A percentile compares a stretch with the other conserved stretches of the same genome.
Conservation (phyloP, 2,888 invertebrate genomes). For the Sphaeridia pumilis region DNA sequence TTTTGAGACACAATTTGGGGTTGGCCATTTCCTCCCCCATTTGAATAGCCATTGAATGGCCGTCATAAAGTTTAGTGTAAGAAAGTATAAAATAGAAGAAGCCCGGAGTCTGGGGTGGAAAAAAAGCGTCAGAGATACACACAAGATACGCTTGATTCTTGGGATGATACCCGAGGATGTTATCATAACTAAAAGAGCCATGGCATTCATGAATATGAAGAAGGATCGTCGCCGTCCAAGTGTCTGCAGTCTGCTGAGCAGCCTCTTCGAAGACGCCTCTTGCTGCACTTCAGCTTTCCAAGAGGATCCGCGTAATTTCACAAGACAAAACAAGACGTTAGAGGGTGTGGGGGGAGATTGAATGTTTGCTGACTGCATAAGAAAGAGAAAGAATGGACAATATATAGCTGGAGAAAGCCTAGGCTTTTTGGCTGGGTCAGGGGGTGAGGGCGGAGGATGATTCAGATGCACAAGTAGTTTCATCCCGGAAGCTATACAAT, state of each 20-base stretch:
- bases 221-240: no score
- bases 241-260: no score
- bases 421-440: background rate
- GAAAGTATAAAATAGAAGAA: no score
- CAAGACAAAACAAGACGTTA: no score
- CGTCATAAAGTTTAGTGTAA: background rate
- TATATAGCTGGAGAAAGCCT: background rate
- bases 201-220: background rate
- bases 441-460: slow-evolving; percentile 17
- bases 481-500: slow-evolving; percentile 34
- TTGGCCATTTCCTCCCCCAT: background rate
- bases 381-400: background rate
- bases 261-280: no score
- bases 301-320: no score
- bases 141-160: no score
- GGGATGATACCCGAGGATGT: no score
- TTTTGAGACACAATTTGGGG: no score
- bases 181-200: background rate
- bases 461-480: slow-evolving; percentile 30
- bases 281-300: no score
- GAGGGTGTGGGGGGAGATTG: background rate
- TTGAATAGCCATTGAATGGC: background rate
- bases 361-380: background rate
- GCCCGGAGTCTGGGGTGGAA: no score
- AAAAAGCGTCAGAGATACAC: no score